These are phyloP conservation scores for Todiramphus chloris DNA, from an alignment of 2,113 vertebrate genomes.

Conservation along the genomic window DNA sequence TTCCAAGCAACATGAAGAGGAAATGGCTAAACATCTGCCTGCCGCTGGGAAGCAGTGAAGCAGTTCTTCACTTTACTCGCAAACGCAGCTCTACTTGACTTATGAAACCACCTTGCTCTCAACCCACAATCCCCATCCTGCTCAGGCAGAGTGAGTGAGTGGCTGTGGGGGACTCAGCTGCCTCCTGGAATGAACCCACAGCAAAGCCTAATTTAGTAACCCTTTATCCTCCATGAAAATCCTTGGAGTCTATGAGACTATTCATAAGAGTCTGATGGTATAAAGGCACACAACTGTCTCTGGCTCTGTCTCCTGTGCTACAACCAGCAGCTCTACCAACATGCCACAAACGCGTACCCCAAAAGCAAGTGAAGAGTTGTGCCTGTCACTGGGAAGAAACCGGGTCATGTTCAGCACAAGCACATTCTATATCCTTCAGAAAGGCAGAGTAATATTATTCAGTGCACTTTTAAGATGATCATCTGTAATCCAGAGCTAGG, in stretches of 20 bases:
- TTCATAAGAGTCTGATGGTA: neutral
- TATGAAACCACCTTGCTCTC: neutral
- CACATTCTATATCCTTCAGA: neutral
- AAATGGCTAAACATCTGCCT: neutral
- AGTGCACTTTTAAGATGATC: neutral
- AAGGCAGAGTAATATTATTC: neutral
- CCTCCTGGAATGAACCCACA: neutral
- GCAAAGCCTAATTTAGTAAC: neutral
- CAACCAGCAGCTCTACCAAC: neutral
- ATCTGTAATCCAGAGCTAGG: neutral
- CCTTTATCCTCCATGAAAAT: neutral
- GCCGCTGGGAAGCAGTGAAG: neutral
- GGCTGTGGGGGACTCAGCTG: neutral
- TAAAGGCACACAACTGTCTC: neutral
- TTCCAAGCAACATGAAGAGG: neutral
- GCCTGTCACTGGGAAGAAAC: neutral
- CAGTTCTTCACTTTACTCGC: neutral
- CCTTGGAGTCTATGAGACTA: neutral
- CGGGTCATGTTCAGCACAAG: neutral
- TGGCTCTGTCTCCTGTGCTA: no score
- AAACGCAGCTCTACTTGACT: neutral
- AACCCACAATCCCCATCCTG: neutral
- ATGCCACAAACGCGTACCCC: no score
- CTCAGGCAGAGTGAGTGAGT: rapidly evolving
- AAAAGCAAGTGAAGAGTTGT: neutral